phyloP scores from a whole-genome alignment of 2,888 invertebrate genomes.

The Eurois occulta region DNA sequence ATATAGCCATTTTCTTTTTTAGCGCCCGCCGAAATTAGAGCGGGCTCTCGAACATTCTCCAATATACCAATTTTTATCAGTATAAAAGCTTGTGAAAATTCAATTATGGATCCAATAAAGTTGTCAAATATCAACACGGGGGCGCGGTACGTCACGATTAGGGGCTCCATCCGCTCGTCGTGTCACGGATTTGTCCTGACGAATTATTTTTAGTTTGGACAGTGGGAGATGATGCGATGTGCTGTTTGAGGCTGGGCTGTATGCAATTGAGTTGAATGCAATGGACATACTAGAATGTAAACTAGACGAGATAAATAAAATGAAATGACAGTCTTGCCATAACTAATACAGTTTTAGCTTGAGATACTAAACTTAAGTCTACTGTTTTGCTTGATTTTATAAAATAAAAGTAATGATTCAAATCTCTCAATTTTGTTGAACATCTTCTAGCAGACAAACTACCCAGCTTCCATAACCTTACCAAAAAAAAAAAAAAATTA shows the following conservation, averaged over 20 bases:
- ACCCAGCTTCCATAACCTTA: not conserved
- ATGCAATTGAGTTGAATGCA: not conserved
- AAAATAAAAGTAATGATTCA: not conserved
- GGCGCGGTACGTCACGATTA: slow-evolving; percentile 67
- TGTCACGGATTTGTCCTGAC: slow-evolving; percentile 53
- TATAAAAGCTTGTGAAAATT: slow-evolving; percentile 82
- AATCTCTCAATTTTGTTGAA: not conserved
- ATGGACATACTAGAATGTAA: too few relatives aligned
- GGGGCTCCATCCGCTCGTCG: slow-evolving; percentile 56
- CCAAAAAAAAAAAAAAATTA: not conserved
- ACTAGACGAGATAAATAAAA: not conserved
- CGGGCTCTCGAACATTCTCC: slow-evolving; percentile 64
- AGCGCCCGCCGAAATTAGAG: slow-evolving; percentile 65
- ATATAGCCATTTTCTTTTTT: slow-evolving; percentile 68
- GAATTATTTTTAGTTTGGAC: slow-evolving; percentile 51
- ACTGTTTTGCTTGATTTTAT: not conserved
- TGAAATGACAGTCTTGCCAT: not conserved
- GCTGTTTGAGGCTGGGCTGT: not conserved
- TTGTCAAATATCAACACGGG: slow-evolving; percentile 84
- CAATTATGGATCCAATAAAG: slow-evolving; percentile 85
- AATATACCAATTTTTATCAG: slow-evolving; percentile 79
- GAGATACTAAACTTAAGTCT: not conserved
- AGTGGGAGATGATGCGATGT: not conserved
- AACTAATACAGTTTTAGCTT: not conserved
- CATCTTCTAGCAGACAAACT: not conserved